These are phyloP conservation scores for Nannoperca obscura DNA, from an alignment of 2,797 vertebrate genomes.

Conservation along the genomic window DNA sequence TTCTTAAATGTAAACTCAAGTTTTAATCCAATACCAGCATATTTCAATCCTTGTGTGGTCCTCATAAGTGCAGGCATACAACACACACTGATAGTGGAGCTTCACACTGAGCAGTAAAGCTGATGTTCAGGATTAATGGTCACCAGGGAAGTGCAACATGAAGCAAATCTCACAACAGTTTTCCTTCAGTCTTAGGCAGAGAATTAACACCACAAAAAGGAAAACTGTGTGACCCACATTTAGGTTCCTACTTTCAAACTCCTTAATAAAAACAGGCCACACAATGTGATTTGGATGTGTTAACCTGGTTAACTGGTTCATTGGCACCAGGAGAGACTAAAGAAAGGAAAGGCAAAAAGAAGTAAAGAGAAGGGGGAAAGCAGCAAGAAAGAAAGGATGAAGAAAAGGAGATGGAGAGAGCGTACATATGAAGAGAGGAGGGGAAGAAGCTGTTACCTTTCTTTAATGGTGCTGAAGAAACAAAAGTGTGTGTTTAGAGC, in stretches of 20 bases:
- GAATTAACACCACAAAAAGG: slow-evolving; percentile 31
- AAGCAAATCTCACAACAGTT: slow-evolving; percentile 35
- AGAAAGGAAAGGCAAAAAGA: not conserved
- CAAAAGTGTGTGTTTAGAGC: not conserved
- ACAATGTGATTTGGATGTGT: slow-evolving; percentile 23
- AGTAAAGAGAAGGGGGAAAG: too few relatives aligned
- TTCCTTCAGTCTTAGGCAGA: slow-evolving; percentile 14
- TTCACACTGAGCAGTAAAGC: not conserved
- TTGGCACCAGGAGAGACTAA: slow-evolving; percentile 5
- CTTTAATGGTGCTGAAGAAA: not conserved
- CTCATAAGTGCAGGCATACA: not conserved
- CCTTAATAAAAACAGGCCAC: slow-evolving; percentile 20
- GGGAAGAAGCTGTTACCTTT: not conserved
- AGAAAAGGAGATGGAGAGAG: not conserved
- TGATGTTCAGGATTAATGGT: slow-evolving; percentile 51
- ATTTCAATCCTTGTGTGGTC: slow-evolving; percentile 11
- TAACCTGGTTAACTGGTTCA: slow-evolving; percentile 57
- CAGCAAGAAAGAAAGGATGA: not conserved
- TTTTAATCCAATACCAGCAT: not conserved
- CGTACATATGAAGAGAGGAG: not conserved
- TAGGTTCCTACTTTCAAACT: slow-evolving; percentile 22
- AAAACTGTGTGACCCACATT: slow-evolving; percentile 53
- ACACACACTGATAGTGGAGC: not conserved
- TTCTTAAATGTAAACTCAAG: not conserved
- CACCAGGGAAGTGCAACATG: slow-evolving; percentile 24